Evolutionary conservation across 2,888 invertebrate species (phyloP).

Genomic region (Eutolmus rufibarbis): DNA sequence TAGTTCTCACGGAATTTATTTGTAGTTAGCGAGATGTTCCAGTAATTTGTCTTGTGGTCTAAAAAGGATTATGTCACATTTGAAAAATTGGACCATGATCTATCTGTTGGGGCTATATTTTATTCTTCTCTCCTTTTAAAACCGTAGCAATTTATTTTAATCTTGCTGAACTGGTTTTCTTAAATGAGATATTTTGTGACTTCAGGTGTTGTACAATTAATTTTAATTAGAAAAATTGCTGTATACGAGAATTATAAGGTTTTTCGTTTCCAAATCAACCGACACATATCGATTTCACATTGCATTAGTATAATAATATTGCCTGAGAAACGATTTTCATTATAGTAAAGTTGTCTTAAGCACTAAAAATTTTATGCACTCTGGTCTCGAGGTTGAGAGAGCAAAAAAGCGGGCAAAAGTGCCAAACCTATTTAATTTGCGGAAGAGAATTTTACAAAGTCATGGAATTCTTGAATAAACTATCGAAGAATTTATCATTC

Average conservation of each 20-base stretch:
- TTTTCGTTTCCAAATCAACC: too few relatives aligned
- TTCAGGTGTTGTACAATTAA: too few relatives aligned
- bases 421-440: neutral
- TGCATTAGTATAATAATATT: too few relatives aligned
- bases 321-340: too few relatives aligned
- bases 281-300: too few relatives aligned
- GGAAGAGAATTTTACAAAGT: neutral
- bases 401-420: neutral
- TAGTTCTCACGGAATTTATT: constrained; percentile 32
- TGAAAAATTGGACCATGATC: neutral
- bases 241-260: too few relatives aligned
- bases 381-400: neutral
- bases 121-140: neutral
- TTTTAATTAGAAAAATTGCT: too few relatives aligned
- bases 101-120: neutral
- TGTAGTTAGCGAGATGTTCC: constrained; percentile 11
- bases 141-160: neutral
- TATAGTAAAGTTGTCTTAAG: too few relatives aligned
- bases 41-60: constrained; percentile 33
- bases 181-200: neutral
- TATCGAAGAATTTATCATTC: neutral
- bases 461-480: neutral
- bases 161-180: neutral
- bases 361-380: neutral
- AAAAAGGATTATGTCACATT: neutral